A percentile compares a stretch with the other conserved stretches of the same genome.
Conservation (phyloP, 2,113 vertebrate species). For the Reinhardtius hippoglossoides region DNA sequence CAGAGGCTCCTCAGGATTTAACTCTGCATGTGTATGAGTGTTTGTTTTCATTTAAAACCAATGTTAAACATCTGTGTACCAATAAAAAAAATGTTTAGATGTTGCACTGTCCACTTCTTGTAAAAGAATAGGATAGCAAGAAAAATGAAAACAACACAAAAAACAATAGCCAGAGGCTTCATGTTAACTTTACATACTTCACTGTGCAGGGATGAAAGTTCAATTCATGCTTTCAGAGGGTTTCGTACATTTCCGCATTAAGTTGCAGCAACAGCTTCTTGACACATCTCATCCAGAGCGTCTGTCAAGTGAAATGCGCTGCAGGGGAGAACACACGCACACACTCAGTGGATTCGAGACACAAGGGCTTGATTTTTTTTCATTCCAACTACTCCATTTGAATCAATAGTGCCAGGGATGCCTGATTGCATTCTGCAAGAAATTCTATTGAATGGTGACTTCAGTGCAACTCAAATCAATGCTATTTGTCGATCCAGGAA, state of each 20-base stretch:
- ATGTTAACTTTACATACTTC: not conserved
- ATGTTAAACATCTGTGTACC: too few relatives aligned
- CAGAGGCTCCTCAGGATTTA: not conserved
- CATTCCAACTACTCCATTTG: slow-evolving; percentile 62
- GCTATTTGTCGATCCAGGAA: slow-evolving; percentile 81
- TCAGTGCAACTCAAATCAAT: slow-evolving; percentile 81
- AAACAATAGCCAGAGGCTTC: too few relatives aligned
- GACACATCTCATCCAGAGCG: slow-evolving; percentile 2
- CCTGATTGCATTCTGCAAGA: slow-evolving; percentile 78
- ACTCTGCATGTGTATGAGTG: not conserved
- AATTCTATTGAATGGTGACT: slow-evolving; percentile 80
- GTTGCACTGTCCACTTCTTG: too few relatives aligned
- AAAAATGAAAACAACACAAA: too few relatives aligned
- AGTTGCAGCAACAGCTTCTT: slow-evolving; percentile 4
- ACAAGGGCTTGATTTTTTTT: slow-evolving; percentile 46
- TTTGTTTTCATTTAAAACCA: not conserved
- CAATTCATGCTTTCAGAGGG: not conserved
- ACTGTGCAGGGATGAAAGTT: too few relatives aligned
- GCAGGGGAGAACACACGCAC: slow-evolving; percentile 19
- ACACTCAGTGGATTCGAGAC: slow-evolving; percentile 36
- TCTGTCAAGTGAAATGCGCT: slow-evolving; percentile 10
- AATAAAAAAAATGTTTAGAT: too few relatives aligned
- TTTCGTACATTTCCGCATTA: not conserved
- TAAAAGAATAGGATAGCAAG: too few relatives aligned
- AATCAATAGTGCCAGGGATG: slow-evolving; percentile 78